These are phyloP conservation scores for Halichondria panicea DNA, from an alignment of 37 sponge, comb jelly and placozoan genomes.

Conservation along the genomic window DNA sequence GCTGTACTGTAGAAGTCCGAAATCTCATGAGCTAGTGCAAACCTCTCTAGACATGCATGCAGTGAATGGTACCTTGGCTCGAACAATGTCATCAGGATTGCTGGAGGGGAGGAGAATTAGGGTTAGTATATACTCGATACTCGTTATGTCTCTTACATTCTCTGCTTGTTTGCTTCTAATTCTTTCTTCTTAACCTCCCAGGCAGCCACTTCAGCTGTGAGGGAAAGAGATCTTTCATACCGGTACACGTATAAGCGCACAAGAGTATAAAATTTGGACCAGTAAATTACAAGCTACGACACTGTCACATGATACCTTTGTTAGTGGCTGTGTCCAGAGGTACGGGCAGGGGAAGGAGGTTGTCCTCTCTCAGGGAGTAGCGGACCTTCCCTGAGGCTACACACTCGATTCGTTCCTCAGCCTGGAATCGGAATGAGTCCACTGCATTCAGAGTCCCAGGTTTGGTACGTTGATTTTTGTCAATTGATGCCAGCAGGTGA, in stretches of 20 bases:
- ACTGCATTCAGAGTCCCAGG: slow-evolving; percentile 37
- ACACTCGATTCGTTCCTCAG: slow-evolving; percentile 86
- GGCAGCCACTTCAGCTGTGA: slow-evolving; percentile 45
- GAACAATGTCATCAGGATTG: slow-evolving; percentile 73
- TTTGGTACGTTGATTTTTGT: slow-evolving; percentile 29
- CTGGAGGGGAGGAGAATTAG: too few species aligned
- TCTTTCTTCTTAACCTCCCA: slow-evolving; percentile 72
- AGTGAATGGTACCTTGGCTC: slow-evolving; percentile 56
- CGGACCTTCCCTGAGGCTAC: slow-evolving; percentile 63
- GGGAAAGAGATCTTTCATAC: too few species aligned
- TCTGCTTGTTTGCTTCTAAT: slow-evolving; percentile 69
- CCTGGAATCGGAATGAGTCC: slow-evolving; percentile 60
- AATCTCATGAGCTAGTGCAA: slow-evolving; percentile 48
- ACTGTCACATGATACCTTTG: slow-evolving; percentile 15
- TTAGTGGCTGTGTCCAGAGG: slow-evolving; percentile 81
- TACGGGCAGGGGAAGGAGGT: slow-evolving; percentile 65
- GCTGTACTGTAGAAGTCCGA: slow-evolving; percentile 77
- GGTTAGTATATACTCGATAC: too few species aligned
- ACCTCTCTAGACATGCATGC: slow-evolving; percentile 56
- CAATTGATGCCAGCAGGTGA: slow-evolving; percentile 70
- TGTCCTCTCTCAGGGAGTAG: slow-evolving; percentile 65
- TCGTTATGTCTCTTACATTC: slow-evolving; percentile 67
- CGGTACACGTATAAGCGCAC: too few species aligned
- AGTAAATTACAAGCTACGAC: background rate
- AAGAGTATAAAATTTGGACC: background rate